Conservation (phyloP, 2,797 vertebrate genomes). For the Acrossocheilus fasciatus region DNA sequence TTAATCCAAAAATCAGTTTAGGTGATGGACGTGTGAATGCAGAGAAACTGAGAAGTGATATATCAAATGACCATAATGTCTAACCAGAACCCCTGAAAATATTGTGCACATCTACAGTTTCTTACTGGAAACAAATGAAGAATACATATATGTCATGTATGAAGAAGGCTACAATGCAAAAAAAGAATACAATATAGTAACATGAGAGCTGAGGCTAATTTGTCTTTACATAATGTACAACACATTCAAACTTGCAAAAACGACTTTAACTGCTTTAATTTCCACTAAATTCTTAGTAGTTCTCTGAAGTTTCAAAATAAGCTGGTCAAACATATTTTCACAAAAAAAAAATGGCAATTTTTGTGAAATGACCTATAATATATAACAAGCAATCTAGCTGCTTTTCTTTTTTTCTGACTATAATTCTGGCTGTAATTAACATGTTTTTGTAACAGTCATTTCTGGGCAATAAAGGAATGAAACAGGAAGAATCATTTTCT, state of each 20-base stretch:
- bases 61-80: constrained; percentile 4
- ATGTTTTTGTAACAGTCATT: not conserved
- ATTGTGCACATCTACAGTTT: constrained; percentile 32
- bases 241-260: constrained; percentile 66
- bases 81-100: constrained; percentile 11
- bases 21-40: constrained; percentile 1
- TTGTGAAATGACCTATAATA: constrained; percentile 13
- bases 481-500: constrained; percentile 19
- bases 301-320: constrained; percentile 69
- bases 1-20: constrained; percentile 9
- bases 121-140: constrained; percentile 14
- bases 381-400: constrained; percentile 37
- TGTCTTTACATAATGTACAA: constrained; percentile 84
- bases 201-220: constrained; percentile 66
- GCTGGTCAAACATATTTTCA: constrained; percentile 68
- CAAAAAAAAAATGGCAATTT: not conserved
- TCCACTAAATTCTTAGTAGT: constrained; percentile 73
- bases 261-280: constrained; percentile 74
- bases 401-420: constrained; percentile 56
- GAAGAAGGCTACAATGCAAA: constrained; percentile 54
- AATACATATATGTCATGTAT: constrained; percentile 31
- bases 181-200: constrained; percentile 67
- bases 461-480: constrained; percentile 13
- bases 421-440: constrained; percentile 10
- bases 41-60: constrained; percentile 10